phyloP scores from a whole-genome alignment of 2,113 vertebrate genomes.

The Polyodon spathula region DNA sequence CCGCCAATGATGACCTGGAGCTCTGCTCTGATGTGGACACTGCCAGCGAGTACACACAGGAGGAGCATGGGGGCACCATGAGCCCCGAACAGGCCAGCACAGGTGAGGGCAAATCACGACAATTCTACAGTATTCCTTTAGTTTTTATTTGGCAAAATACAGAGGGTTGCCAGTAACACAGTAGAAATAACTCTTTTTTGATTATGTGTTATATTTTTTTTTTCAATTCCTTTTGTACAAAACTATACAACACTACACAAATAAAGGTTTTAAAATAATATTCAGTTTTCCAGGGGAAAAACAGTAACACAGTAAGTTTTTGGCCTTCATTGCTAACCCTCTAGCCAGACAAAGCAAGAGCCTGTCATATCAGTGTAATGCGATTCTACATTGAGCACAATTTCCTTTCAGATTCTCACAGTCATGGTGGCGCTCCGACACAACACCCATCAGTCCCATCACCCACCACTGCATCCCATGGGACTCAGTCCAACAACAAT shows the following conservation, averaged over 20 bases:
- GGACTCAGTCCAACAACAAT: constrained; percentile 40
- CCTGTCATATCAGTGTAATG: neutral
- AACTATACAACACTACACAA: too few relatives aligned
- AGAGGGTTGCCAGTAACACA: too few relatives aligned
- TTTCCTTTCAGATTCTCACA: constrained; percentile 43
- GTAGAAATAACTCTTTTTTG: too few relatives aligned
- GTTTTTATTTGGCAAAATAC: too few relatives aligned
- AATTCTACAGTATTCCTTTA: neutral
- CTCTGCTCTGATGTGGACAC: constrained; percentile 63
- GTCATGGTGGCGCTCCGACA: constrained; percentile 30
- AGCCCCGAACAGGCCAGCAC: constrained; percentile 31
- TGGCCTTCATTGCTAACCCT: too few relatives aligned
- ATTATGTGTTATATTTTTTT: too few relatives aligned
- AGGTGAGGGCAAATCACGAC: constrained; percentile 28
- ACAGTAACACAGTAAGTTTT: too few relatives aligned
- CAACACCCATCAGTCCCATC: constrained; percentile 45
- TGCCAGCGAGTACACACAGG: constrained; percentile 56
- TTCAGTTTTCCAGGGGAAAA: too few relatives aligned
- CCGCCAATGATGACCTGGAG: constrained; percentile 63
- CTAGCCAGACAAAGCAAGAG: neutral
- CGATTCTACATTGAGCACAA: constrained; percentile 8
- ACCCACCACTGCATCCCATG: constrained; percentile 44
- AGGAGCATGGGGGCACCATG: constrained; percentile 28
- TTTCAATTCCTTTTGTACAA: too few relatives aligned
- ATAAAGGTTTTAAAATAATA: too few relatives aligned